These are phyloP conservation scores for Mus spicilegus DNA, from an alignment of 2,113 vertebrate genomes.

Conservation along the genomic window DNA sequence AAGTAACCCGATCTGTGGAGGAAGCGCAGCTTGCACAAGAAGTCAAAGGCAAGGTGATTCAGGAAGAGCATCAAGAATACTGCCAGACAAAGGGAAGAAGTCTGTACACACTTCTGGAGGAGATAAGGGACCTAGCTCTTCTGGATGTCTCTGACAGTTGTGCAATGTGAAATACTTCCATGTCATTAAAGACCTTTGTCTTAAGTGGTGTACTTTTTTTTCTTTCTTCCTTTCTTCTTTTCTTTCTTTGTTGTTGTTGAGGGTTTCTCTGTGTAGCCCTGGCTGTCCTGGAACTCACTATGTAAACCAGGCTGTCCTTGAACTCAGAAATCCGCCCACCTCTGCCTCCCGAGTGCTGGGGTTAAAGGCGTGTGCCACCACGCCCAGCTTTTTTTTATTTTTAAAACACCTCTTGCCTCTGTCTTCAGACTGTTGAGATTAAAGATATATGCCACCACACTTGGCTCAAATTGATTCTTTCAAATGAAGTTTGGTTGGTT, in stretches of 20 bases:
- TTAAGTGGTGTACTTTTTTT: not conserved
- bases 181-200: slow-evolving; percentile 11
- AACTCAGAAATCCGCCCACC: no score
- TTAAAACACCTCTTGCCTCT: not conserved
- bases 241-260: no score
- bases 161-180: slow-evolving; percentile 61
- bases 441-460: not conserved
- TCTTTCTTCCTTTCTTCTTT: no score
- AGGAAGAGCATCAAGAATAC: slow-evolving; percentile 89
- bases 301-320: no score
- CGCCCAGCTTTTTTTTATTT: no score
- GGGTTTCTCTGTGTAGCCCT: no score
- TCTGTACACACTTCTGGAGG: slow-evolving; percentile 94
- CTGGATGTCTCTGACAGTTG: slow-evolving; percentile 83
- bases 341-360: no score
- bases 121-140: slow-evolving; percentile 94
- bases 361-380: no score
- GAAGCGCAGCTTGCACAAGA: slow-evolving; percentile 89
- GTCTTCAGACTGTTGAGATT: not conserved
- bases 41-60: slow-evolving; percentile 73
- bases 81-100: slow-evolving; percentile 91
- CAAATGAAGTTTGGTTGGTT: not conserved
- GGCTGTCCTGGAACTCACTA: no score
- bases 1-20: slow-evolving; percentile 91
- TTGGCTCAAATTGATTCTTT: slow-evolving; percentile 41